Conservation (phyloP, 2,113 vertebrate genomes). For the Tonatia bakeri region DNA sequence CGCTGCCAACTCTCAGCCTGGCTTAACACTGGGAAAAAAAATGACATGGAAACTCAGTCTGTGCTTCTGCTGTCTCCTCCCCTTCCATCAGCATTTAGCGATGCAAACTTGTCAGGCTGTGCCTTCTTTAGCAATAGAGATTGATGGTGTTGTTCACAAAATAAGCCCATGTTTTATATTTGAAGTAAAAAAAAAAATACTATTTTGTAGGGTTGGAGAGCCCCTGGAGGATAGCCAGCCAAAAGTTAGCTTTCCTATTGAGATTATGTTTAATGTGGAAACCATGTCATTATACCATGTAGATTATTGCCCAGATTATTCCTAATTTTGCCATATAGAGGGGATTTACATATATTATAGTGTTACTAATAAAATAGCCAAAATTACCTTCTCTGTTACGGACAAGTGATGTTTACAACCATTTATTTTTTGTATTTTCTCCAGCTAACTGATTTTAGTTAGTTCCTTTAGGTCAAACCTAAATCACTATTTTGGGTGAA, state of each 20-base stretch:
- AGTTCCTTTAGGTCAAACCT: not conserved
- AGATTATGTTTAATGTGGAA: constrained; percentile 11
- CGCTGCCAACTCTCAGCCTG: constrained; percentile 86
- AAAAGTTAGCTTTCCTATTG: not conserved
- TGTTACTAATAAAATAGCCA: not conserved
- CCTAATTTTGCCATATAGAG: not conserved
- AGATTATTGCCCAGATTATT: not conserved
- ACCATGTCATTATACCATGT: not conserved
- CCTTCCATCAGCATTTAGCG: not conserved
- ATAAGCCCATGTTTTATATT: not conserved
- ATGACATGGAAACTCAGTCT: not conserved
- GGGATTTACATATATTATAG: not conserved
- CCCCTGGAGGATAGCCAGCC: not conserved
- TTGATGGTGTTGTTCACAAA: not conserved
- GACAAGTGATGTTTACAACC: not conserved
- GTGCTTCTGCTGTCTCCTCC: not conserved
- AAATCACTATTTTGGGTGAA: not conserved
- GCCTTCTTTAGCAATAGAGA: not conserved
- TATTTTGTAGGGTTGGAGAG: not conserved
- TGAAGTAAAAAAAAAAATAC: not conserved
- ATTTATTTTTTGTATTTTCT: not conserved
- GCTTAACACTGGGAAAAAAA: constrained; percentile 79
- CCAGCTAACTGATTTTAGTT: not conserved
- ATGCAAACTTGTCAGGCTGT: not conserved
- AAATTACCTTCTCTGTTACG: not conserved